Evolutionary conservation across 2,888 invertebrate species (phyloP).

Genomic region (Biston stratarius): DNA sequence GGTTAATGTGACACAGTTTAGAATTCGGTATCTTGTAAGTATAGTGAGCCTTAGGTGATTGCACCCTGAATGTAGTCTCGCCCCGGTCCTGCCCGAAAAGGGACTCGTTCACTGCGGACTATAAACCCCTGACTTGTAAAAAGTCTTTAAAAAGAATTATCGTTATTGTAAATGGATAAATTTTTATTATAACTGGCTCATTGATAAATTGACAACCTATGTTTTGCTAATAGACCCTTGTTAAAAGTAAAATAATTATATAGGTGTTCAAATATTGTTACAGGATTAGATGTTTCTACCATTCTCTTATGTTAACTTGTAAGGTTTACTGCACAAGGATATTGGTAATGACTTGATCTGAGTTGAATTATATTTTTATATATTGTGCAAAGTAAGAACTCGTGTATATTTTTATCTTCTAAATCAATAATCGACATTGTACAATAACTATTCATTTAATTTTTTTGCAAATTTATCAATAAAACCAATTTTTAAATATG

Average conservation of each 20-base stretch:
- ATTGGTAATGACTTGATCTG: slow-evolving; percentile 85
- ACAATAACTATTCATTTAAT: slow-evolving; percentile 83
- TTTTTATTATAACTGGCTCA: slow-evolving; percentile 82
- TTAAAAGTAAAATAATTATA: slow-evolving; percentile 80
- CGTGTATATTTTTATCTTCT: slow-evolving; percentile 84
- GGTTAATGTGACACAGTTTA: slow-evolving; percentile 72
- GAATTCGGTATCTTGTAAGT: slow-evolving; percentile 75
- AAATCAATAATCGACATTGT: slow-evolving; percentile 84
- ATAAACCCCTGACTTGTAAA: slow-evolving; percentile 70
- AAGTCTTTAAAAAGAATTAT: slow-evolving; percentile 73
- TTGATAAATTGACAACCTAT: slow-evolving; percentile 77
- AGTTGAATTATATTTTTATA: slow-evolving; percentile 86
- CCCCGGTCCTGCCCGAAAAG: slow-evolving; percentile 50
- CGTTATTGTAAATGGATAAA: slow-evolving; percentile 83
- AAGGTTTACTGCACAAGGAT: slow-evolving; percentile 85
- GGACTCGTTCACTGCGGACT: slow-evolving; percentile 54
- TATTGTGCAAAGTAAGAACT: slow-evolving; percentile 78
- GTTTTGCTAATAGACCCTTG: slow-evolving; percentile 83
- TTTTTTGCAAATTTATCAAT: slow-evolving; percentile 85
- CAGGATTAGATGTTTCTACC: slow-evolving; percentile 82
- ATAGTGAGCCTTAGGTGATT: slow-evolving; percentile 81
- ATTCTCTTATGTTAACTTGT: slow-evolving; percentile 78
- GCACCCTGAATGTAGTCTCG: slow-evolving; percentile 72
- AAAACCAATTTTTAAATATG: slow-evolving; percentile 84
- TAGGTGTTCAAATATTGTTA: slow-evolving; percentile 86